These are phyloP conservation scores for Dexiosoma caninum DNA, from an alignment of 2,888 invertebrate genomes.

Conservation along the genomic window DNA sequence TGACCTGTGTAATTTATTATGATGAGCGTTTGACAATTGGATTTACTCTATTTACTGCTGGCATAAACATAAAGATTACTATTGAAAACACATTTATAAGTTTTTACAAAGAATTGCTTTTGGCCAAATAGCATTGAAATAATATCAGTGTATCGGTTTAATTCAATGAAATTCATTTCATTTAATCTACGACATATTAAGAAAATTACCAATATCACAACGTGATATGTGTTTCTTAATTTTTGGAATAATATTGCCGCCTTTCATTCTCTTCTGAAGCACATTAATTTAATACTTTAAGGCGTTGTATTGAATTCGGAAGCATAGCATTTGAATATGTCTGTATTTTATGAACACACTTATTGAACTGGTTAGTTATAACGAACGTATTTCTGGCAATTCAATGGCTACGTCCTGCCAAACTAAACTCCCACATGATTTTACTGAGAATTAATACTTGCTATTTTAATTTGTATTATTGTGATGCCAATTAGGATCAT, in stretches of 20 bases:
- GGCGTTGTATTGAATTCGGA: neutral
- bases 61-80: no score
- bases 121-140: neutral
- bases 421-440: neutral
- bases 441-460: neutral
- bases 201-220: slow-evolving; percentile 5
- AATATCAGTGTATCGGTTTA: slow-evolving; percentile 44
- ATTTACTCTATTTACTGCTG: no score
- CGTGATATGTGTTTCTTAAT: neutral
- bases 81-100: no score
- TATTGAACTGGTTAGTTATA: no score
- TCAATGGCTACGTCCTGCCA: neutral
- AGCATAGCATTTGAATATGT: neutral
- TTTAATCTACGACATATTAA: slow-evolving; percentile 20
- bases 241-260: neutral
- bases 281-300: neutral
- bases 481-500: neutral
- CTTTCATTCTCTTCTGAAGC: neutral
- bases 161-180: slow-evolving; percentile 54
- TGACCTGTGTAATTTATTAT: no score
- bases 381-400: neutral
- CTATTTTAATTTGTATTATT: neutral
- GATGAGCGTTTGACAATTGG: no score
- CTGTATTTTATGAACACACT: neutral
- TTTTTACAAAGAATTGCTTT: no score